Evolutionary conservation across 2,888 invertebrate genomes (phyloP).

Genomic region (Furcula furcula): DNA sequence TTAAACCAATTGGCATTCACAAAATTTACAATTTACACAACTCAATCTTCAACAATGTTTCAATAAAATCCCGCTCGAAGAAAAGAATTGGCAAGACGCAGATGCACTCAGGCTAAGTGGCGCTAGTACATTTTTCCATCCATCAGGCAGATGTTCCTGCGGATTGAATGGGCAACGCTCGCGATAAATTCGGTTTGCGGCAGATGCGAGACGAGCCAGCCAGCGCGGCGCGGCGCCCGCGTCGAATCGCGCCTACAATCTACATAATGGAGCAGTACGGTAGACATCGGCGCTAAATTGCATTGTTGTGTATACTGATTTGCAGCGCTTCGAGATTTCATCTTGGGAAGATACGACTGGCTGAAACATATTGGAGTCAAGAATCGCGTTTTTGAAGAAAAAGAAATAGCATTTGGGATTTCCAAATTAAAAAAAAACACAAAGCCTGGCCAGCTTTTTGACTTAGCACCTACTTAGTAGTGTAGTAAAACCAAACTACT

Average conservation of each 20-base stretch:
- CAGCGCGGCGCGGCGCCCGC: constrained; percentile 50
- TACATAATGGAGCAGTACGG: constrained; percentile 66
- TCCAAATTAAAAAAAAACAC: too few relatives aligned
- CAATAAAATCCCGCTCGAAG: neutral
- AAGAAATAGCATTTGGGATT: too few relatives aligned
- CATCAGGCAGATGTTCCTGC: constrained; percentile 66
- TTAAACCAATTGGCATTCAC: too few relatives aligned
- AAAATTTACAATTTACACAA: neutral
- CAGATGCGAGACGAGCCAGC: constrained; percentile 43
- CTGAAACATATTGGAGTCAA: too few relatives aligned
- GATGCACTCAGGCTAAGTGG: constrained; percentile 2
- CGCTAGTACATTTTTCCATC: constrained; percentile 30
- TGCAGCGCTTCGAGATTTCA: constrained; percentile 30
- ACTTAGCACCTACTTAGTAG: too few relatives aligned
- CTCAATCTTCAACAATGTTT: neutral
- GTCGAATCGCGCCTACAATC: constrained; percentile 59
- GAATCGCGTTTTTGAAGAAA: too few relatives aligned
- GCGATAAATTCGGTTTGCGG: constrained; percentile 75
- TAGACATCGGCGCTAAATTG: constrained; percentile 47
- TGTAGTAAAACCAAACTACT: too few relatives aligned
- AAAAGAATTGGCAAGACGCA: neutral
- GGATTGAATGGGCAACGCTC: constrained; percentile 75
- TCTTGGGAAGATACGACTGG: constrained; percentile 4
- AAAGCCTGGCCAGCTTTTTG: too few relatives aligned
- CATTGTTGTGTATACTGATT: constrained; percentile 53